Evolutionary conservation across 2,888 invertebrate species (phyloP).

Genomic region (Heliconius hortense): DNA sequence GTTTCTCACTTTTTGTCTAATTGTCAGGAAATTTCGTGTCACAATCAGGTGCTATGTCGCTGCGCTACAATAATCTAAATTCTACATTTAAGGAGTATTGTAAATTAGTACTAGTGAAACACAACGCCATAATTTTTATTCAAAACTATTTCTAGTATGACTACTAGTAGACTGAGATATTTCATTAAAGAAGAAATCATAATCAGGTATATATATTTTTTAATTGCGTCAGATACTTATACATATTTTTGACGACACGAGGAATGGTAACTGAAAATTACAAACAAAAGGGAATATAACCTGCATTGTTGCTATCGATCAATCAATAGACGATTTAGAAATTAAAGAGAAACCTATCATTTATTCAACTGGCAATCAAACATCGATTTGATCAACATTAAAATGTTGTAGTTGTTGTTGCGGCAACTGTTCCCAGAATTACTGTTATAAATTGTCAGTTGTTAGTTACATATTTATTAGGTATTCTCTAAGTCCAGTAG

Average conservation of each 20-base stretch:
- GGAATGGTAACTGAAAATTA: not conserved
- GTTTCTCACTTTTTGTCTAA: not conserved
- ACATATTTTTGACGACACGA: not conserved
- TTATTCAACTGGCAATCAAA: constrained; percentile 9
- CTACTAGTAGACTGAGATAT: no score
- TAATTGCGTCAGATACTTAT: not conserved
- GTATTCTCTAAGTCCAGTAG: no score
- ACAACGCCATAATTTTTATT: no score
- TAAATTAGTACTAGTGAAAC: no score
- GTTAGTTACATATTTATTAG: not conserved
- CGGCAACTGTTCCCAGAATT: not conserved
- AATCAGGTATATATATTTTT: no score
- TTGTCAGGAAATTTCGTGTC: not conserved
- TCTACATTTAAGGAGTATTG: not conserved
- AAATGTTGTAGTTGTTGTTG: not conserved
- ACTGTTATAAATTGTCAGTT: not conserved
- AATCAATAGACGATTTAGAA: not conserved
- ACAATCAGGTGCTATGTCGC: no score
- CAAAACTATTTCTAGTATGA: no score
- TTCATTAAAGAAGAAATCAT: no score
- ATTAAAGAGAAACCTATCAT: not conserved
- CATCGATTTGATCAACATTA: not conserved
- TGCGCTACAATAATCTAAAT: not conserved
- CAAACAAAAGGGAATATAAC: not conserved
- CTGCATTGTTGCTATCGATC: not conserved